These are phyloP conservation scores for Nemapogon koenigi DNA, from an alignment of 2,888 invertebrate species.

Conservation along the genomic window DNA sequence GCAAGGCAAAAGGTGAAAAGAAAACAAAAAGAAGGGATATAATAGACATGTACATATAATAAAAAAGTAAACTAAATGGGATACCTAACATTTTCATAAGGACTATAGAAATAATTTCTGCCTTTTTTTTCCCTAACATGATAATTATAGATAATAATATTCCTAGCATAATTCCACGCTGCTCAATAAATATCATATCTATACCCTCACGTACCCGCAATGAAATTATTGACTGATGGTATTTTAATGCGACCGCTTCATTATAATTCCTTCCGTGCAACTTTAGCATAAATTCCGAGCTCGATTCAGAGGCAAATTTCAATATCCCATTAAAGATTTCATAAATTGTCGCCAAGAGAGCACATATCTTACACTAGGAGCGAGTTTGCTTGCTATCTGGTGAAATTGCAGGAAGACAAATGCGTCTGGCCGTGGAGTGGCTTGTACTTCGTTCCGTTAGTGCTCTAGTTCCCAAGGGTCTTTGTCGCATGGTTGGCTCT, in stretches of 20 bases:
- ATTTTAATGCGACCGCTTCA: slow-evolving; percentile 27
- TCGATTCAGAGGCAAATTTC: slow-evolving; percentile 20
- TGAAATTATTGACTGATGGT: slow-evolving; percentile 18
- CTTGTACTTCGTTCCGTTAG: slow-evolving; percentile 29
- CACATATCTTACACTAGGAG: slow-evolving; percentile 3
- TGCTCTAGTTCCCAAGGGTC: slow-evolving; percentile 42
- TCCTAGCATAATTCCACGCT: no score
- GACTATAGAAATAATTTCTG: no score
- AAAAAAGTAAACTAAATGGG: no score
- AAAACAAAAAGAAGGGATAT: no score
- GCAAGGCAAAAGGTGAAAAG: no score
- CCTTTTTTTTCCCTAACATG: no score
- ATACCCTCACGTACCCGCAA: slow-evolving; percentile 7
- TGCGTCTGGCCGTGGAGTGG: slow-evolving; percentile 21
- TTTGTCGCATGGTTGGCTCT: slow-evolving; percentile 23
- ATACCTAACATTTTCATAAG: no score
- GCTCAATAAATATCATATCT: slow-evolving; percentile 7
- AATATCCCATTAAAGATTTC: slow-evolving; percentile 27
- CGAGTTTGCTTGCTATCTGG: slow-evolving; percentile 8
- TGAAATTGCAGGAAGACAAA: slow-evolving; percentile 24
- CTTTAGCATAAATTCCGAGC: slow-evolving; percentile 20
- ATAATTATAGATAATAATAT: no score
- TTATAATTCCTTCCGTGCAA: slow-evolving; percentile 28
- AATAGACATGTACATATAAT: no score
- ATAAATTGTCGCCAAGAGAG: slow-evolving; percentile 22